Conservation (phyloP, 2,797 vertebrate genomes). For the Sebastes cheni region DNA sequence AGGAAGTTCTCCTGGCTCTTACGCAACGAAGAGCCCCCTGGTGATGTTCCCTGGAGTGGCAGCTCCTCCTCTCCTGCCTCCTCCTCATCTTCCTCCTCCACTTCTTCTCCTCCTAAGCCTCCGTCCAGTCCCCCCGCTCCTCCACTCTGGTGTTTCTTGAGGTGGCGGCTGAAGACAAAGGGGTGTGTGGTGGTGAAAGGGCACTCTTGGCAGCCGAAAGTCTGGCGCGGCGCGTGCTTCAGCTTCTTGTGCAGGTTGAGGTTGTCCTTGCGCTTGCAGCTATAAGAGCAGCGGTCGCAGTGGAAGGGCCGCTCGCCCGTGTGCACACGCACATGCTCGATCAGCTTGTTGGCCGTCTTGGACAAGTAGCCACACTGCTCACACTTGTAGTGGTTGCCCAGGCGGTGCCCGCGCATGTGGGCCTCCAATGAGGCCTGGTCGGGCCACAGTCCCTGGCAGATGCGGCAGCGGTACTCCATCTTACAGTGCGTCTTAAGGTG, state of each 20-base stretch:
- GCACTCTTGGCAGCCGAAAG: conserved; percentile 95
- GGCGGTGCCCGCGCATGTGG: conserved; percentile 96
- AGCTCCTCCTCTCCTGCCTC: conserved; percentile 74
- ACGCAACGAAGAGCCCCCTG: conserved; percentile 24
- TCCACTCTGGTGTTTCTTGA: conserved; percentile 95
- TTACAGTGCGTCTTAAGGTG: conserved; percentile 99
- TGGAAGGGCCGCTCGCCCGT: conserved; percentile 99
- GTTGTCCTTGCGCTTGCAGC: conserved; percentile 99
- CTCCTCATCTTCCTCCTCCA: conserved; percentile 39
- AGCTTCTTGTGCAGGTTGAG: conserved; percentile 99
- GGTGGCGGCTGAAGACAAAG: conserved; percentile 97
- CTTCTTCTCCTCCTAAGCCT: conserved; percentile 48
- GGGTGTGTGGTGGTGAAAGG: conserved; percentile 98
- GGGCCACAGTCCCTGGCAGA: conserved; percentile 97
- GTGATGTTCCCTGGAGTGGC: conserved; percentile 79
- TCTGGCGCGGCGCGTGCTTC: conserved; percentile 97
- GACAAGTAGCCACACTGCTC: conserved; percentile 99
- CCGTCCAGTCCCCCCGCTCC: conserved; percentile 46
- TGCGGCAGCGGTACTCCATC: conserved; percentile 99
- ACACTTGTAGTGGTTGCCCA: conserved; percentile 99
- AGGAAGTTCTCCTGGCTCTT: conserved; percentile 68
- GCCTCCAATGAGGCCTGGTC: conserved; percentile 98
- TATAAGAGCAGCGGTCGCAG: conserved; percentile 99
- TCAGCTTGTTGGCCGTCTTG: conserved; percentile 99
- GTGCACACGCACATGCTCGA: conserved; percentile 99